These are phyloP conservation scores for Probaryconus sp. DNA, from an alignment of 1,140 invertebrate genomes.

Conservation along the genomic window DNA sequence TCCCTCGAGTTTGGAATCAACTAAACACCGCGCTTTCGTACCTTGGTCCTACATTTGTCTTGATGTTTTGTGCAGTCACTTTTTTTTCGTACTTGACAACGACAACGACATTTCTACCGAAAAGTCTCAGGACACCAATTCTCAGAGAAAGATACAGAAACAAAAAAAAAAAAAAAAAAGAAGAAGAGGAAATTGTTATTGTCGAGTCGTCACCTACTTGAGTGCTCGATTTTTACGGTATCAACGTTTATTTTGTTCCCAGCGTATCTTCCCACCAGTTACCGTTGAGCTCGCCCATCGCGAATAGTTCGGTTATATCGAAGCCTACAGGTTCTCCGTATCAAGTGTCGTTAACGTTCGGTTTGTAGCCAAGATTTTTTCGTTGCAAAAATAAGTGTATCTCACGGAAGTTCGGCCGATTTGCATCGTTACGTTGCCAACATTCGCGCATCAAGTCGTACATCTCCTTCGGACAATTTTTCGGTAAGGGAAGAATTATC, in stretches of 20 bases:
- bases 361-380: constrained; percentile 91
- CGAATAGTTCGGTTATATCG: constrained; percentile 74
- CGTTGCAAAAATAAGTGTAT: constrained; percentile 94
- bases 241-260: constrained; percentile 40
- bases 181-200: constrained; percentile 61
- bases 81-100: constrained; percentile 24
- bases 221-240: constrained; percentile 61
- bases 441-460: constrained; percentile 96
- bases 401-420: constrained; percentile 93
- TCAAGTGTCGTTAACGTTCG: constrained; percentile 75
- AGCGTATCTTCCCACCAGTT: constrained; percentile 73
- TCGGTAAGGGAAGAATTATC: constrained; percentile 85
- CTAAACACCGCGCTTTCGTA: constrained; percentile 4
- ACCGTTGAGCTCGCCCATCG: constrained; percentile 75
- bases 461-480: constrained; percentile 92
- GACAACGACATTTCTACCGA: constrained; percentile 49
- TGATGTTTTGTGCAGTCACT: constrained; percentile 7
- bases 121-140: constrained; percentile 42
- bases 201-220: constrained; percentile 66
- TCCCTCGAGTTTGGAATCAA: constrained; percentile 1
- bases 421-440: constrained; percentile 91
- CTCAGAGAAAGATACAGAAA: constrained; percentile 23
- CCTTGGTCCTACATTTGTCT: constrained; percentile 22
- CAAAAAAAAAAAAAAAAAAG: constrained; percentile 8
- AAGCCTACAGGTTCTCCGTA: constrained; percentile 74